Evolutionary conservation across 2,113 vertebrate species (phyloP).

Genomic region (Sialia sialis): DNA sequence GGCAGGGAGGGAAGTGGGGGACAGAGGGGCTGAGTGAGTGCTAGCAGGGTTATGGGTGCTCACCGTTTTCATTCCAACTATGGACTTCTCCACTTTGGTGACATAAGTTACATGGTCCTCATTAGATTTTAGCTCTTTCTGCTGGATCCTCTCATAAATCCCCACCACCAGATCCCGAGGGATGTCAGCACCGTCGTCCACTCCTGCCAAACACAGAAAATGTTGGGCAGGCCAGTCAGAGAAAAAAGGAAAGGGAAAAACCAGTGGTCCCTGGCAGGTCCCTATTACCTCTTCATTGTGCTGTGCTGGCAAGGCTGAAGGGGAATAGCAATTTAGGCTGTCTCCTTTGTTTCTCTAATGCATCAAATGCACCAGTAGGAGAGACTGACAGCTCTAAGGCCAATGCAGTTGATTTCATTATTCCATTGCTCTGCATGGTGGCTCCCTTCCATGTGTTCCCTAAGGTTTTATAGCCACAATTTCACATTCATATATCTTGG

Average conservation of each 20-base stretch:
- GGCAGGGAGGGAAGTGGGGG: background rate
- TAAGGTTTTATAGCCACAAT: slow-evolving; percentile 34
- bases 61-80: slow-evolving; percentile 97
- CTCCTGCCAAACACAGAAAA: slow-evolving; percentile 73
- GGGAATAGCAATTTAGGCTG: background rate
- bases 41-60: slow-evolving; percentile 26
- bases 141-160: slow-evolving; percentile 97
- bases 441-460: slow-evolving; percentile 28
- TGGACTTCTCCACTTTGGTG: slow-evolving; percentile 98
- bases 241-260: background rate
- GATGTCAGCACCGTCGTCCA: slow-evolving; percentile 96
- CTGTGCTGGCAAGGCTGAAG: background rate
- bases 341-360: background rate
- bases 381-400: background rate
- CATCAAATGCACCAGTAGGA: background rate
- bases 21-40: background rate
- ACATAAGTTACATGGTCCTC: slow-evolving; percentile 98
- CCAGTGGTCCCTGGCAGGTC: background rate
- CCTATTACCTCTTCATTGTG: background rate
- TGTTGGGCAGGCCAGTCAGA: background rate
- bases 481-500: slow-evolving; percentile 16
- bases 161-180: slow-evolving; percentile 95
- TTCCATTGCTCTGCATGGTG: slow-evolving; percentile 30
- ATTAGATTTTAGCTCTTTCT: slow-evolving; percentile 94
- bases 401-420: slow-evolving; percentile 26